Percentiles rank a stretch among this genome's conserved stretches.
phyloP scores from a whole-genome alignment of 1,140 invertebrate genomes.

The Tetramorium alpestre region DNA sequence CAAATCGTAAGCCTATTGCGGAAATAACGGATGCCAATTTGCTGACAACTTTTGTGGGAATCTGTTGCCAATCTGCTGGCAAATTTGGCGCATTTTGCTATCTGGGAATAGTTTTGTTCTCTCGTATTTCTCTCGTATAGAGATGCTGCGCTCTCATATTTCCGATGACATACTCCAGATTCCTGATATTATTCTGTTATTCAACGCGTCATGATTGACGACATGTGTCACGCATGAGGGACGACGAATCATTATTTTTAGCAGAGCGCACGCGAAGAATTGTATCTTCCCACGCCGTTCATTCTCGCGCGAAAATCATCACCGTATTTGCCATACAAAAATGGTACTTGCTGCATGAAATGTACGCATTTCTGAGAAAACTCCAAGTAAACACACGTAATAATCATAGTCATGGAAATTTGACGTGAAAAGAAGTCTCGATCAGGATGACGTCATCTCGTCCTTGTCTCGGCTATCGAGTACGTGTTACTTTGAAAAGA shows the following conservation, averaged over 20 bases:
- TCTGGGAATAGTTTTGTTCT: background rate
- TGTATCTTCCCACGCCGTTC: background rate
- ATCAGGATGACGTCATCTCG: no score
- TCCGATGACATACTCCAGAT: conserved; percentile 12
- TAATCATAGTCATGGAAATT: no score
- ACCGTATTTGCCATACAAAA: background rate
- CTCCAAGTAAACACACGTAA: no score
- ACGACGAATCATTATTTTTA: conserved; percentile 29
- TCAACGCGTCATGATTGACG: background rate
- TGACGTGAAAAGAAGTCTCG: no score
- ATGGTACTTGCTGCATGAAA: background rate
- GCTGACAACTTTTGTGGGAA: no score
- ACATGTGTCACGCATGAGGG: background rate
- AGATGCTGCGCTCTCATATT: background rate
- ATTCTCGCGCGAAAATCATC: background rate
- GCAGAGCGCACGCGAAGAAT: background rate
- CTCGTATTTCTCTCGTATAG: background rate
- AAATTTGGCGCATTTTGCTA: no score
- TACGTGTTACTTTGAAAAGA: no score
- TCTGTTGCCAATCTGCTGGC: no score
- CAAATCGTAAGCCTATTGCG: no score
- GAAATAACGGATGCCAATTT: no score
- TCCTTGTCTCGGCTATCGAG: no score
- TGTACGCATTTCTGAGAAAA: background rate
- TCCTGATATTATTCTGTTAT: background rate